phyloP scores from a whole-genome alignment of 2,888 invertebrate species.

The Branchellion lobata region DNA sequence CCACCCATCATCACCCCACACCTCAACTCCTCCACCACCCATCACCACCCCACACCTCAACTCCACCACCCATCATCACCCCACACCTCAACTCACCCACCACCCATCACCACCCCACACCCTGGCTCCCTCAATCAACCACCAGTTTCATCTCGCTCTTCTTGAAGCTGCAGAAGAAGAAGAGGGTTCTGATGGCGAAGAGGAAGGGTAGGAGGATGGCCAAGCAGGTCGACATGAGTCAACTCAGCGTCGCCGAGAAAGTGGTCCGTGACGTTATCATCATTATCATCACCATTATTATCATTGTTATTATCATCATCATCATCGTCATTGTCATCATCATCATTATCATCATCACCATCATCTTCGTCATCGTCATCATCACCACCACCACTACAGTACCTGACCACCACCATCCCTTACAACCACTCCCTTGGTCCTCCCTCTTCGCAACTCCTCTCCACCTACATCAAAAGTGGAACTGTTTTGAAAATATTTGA shows the following conservation, averaged over 20 bases:
- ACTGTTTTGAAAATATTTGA: too few relatives aligned
- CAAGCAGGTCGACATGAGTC: not conserved
- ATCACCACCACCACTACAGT: not conserved
- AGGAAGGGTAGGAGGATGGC: not conserved
- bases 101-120: too few relatives aligned
- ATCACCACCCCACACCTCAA: too few relatives aligned
- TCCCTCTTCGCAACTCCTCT: slow-evolving; percentile 31
- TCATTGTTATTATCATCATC: not conserved
- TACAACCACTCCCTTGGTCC: slow-evolving; percentile 23
- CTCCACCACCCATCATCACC: too few relatives aligned
- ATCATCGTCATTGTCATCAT: not conserved
- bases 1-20: too few relatives aligned
- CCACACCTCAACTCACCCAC: too few relatives aligned
- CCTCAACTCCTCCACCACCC: too few relatives aligned
- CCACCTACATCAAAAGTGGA: slow-evolving; percentile 37
- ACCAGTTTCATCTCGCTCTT: slow-evolving; percentile 79
- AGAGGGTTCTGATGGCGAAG: not conserved
- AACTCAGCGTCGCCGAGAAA: slow-evolving; percentile 1
- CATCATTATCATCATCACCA: not conserved
- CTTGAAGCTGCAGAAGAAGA: slow-evolving; percentile 85
- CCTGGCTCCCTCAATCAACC: too few relatives aligned
- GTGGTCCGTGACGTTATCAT: slow-evolving; percentile 10
- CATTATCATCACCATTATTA: not conserved
- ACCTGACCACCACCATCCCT: slow-evolving; percentile 36
- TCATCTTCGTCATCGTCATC: not conserved